phyloP scores from a whole-genome alignment of 2,113 vertebrate species.

The Stictonetta naevosa region DNA sequence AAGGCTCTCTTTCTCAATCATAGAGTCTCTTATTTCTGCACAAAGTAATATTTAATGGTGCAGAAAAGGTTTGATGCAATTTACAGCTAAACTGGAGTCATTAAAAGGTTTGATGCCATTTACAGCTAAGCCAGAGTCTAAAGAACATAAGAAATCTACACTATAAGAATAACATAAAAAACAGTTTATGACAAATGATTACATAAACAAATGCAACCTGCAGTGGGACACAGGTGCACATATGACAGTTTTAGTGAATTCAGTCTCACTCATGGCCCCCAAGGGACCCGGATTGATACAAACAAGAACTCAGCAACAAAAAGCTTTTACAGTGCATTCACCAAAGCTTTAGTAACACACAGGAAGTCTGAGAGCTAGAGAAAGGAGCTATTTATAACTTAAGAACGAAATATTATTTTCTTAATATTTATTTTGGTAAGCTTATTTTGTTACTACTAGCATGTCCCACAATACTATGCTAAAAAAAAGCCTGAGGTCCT shows the following conservation, averaged over 20 bases:
- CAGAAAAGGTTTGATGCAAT: background rate
- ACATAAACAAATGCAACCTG: background rate
- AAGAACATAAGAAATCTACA: background rate
- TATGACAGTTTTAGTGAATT: background rate
- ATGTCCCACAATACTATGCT: fast-evolving
- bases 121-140: background rate
- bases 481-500: background rate
- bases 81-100: background rate
- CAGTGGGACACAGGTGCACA: background rate
- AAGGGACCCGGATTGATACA: background rate
- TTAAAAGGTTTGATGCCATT: background rate
- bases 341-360: background rate
- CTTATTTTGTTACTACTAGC: background rate
- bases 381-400: background rate
- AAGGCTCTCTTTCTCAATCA: slow-evolving; percentile 33
- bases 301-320: background rate
- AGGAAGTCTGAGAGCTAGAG: background rate
- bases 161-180: background rate
- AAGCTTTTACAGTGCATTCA: background rate
- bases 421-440: background rate
- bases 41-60: background rate
- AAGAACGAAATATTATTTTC: background rate
- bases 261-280: background rate
- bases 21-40: slow-evolving; percentile 70
- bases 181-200: background rate